Base-by-base conservation (phyloP, 2,797 vertebrate genomes). In the Peromyscus eremicus region DNA sequence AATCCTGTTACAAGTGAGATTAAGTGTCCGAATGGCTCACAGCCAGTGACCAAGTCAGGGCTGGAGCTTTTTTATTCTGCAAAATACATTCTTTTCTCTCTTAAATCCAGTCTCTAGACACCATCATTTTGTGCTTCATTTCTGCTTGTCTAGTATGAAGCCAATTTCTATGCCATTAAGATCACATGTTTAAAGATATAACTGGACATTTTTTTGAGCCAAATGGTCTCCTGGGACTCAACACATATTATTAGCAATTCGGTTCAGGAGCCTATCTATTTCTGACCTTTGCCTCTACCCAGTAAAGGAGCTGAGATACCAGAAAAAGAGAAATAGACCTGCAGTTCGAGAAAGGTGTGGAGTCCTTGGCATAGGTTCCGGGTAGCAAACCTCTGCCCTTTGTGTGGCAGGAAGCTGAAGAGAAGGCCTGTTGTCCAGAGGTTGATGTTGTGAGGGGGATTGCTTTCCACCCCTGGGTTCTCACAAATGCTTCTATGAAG, bases 271-370 rank as follows among this genome's bases (percentile, higher is more conserved):
- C 2, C 52, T 92, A 23, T 71, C 13, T 85, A 73, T 89, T 97
- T 88, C 46, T 93, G 88, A 95, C 76, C 88, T 95, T 94, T 40
- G 62, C 57, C 12, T 89, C n/a, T 87, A 52, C 40, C 93, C 79
- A 83, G 57, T 90, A 66, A 91, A 85, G 77, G 32, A 91, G 77
- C 64, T 49, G 66, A 71, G 79, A 83, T 32, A 32, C 10, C 79
- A 93, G 91, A 43, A 32, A 88, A 29, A 73, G 34, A 86, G 66
- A 91, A 87, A 62, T 19, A 71, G 75, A 96, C 82, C 11, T n/a
- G 3, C 62, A 75, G 83, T 66, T 89, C 89, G 77, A 92, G 77
- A 87, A 46, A 81, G 68, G 70, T 57, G 43, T 64, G 66, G 23
- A 93, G 66, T 14, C 75, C 66, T 87, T 83, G 83, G 68, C 10